phyloP scores from a whole-genome alignment of 2,797 vertebrate species.

The Bradypodion pumilum region DNA sequence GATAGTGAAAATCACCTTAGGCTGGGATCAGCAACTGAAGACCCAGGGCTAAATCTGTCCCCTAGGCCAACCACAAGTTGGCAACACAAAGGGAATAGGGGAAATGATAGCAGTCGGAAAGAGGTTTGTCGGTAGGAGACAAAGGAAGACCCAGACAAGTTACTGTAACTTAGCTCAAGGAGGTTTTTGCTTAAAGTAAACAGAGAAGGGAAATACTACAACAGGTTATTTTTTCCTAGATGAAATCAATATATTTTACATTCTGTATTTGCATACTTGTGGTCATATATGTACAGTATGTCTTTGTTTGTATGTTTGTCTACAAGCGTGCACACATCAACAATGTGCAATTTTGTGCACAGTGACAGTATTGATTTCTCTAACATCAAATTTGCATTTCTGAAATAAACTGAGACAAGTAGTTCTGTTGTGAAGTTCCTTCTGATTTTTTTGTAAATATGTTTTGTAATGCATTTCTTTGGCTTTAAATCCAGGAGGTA shows the following conservation, averaged over 20 bases:
- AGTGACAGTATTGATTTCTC: not conserved
- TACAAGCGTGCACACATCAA: not conserved
- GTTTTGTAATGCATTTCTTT: conserved; percentile 55
- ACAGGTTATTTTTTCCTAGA: not conserved
- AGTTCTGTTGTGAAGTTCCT: conserved; percentile 63
- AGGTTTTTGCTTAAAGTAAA: conserved; percentile 5
- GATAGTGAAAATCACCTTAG: conserved; percentile 33
- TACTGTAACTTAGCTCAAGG: not conserved
- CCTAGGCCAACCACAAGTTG: not conserved
- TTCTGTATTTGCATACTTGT: not conserved
- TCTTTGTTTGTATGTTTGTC: not conserved
- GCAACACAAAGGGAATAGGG: not conserved
- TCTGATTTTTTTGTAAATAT: conserved; percentile 63
- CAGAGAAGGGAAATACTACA: not conserved
- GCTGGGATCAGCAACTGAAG: not conserved
- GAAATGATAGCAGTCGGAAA: not conserved
- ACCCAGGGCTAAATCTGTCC: not conserved
- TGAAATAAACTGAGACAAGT: conserved; percentile 49
- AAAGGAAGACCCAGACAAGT: not conserved
- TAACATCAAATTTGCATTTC: conserved; percentile 5
- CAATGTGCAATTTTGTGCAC: not conserved
- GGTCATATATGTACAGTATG: conserved; percentile 30
- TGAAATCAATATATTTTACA: not conserved
- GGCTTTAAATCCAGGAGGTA: conserved; percentile 39
- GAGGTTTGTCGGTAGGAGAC: not conserved